A percentile compares a stretch with the other conserved stretches of the same genome.
Evolutionary conservation across 2,113 vertebrate genomes (phyloP).

Genomic region (Myrmecophaga tridactyla): DNA sequence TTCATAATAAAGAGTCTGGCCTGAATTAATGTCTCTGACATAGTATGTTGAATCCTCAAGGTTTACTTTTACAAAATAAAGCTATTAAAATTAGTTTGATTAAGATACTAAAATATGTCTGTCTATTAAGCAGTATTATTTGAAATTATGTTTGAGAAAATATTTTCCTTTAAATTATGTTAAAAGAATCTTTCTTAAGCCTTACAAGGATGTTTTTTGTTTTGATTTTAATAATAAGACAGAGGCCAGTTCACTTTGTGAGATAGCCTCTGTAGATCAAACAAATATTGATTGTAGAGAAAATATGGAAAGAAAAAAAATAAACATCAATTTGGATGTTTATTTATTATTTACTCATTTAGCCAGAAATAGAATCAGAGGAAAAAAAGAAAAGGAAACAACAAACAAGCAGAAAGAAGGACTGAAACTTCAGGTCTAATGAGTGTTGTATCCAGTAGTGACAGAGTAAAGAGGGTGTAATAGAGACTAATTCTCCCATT

Average conservation of each 20-base stretch:
- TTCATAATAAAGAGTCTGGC: background rate
- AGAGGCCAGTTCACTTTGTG: background rate
- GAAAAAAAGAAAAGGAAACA: background rate
- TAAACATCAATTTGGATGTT: background rate
- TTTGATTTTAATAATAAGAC: conserved; percentile 38
- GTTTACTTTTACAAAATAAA: conserved; percentile 49
- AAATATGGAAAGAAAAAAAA: background rate
- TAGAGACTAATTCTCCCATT: background rate
- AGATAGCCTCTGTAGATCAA: background rate
- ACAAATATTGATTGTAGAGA: background rate
- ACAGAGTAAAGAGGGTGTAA: background rate
- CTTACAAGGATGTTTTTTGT: background rate
- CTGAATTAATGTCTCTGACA: conserved; percentile 15
- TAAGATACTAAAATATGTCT: conserved; percentile 56
- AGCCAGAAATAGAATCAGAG: background rate
- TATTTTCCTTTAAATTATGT: conserved; percentile 6
- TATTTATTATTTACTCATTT: too few species aligned
- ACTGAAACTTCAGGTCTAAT: background rate
- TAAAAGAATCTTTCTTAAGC: background rate
- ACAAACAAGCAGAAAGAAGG: background rate
- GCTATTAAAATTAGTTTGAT: background rate
- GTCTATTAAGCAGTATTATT: conserved; percentile 29
- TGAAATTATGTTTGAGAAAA: conserved; percentile 21
- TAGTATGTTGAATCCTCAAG: background rate
- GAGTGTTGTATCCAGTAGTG: background rate